These are phyloP conservation scores for Acleris sparsana DNA, from an alignment of 2,888 invertebrate species.

Conservation along the genomic window DNA sequence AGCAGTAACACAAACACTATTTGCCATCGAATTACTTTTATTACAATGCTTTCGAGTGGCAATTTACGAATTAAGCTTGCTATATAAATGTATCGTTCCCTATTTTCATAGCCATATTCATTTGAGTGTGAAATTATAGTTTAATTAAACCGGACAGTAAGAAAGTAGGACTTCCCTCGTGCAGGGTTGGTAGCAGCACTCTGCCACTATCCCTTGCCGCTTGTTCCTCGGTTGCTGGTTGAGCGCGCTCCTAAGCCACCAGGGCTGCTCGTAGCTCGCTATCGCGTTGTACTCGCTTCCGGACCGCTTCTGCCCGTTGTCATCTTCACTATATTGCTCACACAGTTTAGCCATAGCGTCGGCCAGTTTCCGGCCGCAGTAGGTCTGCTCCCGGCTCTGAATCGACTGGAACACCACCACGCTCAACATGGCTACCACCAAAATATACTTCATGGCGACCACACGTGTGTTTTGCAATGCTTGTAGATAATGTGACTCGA, in stretches of 20 bases:
- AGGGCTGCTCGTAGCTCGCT: background rate
- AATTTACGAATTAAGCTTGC: background rate
- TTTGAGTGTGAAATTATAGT: too few species aligned
- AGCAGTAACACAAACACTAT: background rate
- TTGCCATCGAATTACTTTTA: background rate
- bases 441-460: slow-evolving; percentile 9
- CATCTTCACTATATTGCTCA: background rate
- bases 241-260: slow-evolving; percentile 3
- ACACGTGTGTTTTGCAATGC: background rate
- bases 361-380: slow-evolving; percentile 15
- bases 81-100: background rate
- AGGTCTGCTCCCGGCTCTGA: background rate
- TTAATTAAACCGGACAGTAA: slow-evolving; percentile 4
- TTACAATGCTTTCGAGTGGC: background rate
- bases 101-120: too few species aligned
- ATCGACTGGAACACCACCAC: slow-evolving; percentile 1
- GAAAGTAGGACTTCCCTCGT: background rate
- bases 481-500: background rate
- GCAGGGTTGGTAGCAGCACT: slow-evolving; percentile 19
- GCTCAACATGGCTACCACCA: slow-evolving; percentile 4
- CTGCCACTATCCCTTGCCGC: slow-evolving; percentile 12
- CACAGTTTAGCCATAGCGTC: slow-evolving; percentile 4
- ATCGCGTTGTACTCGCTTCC: slow-evolving; percentile 8
- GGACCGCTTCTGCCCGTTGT: slow-evolving; percentile 2
- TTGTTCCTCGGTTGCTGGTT: slow-evolving; percentile 7